Evolutionary conservation across 1,140 invertebrate genomes (phyloP).

Genomic region (Eumeta japonica): DNA sequence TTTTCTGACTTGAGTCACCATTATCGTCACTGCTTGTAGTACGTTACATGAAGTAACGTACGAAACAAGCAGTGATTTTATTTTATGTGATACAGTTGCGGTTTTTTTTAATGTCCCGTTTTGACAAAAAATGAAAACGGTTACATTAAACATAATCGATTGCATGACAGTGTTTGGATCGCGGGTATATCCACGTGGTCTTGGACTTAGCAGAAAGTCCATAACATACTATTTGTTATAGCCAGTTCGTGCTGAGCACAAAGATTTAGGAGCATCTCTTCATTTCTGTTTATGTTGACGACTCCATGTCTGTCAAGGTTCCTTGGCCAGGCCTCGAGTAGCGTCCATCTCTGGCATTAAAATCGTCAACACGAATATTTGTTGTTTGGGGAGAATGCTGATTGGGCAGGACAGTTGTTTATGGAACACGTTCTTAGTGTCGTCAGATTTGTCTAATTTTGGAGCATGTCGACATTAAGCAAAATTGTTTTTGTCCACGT

Average conservation of each 20-base stretch:
- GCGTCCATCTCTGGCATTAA: constrained; percentile 14
- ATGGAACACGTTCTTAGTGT: constrained; percentile 7
- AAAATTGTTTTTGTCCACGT: background rate
- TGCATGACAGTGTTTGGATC: constrained; percentile 17
- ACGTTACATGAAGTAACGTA: no score
- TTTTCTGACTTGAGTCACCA: no score
- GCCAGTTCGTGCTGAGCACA: constrained; percentile 16
- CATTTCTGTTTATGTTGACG: constrained; percentile 19
- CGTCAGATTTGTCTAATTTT: constrained; percentile 6
- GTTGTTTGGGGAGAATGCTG: constrained; percentile 6
- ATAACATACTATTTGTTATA: constrained; percentile 20
- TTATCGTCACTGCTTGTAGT: no score
- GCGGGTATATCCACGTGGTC: constrained; percentile 18
- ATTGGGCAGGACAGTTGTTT: background rate
- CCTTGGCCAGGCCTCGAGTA: constrained; percentile 15
- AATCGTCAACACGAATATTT: constrained; percentile 16
- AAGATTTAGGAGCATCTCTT: constrained; percentile 12
- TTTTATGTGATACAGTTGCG: no score
- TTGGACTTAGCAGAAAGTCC: constrained; percentile 17
- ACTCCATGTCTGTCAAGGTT: constrained; percentile 18
- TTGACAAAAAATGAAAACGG: no score
- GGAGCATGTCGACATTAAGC: no score
- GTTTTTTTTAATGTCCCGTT: no score
- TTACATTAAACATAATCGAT: no score
- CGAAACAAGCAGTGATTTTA: no score